phyloP scores from a whole-genome alignment of 1,140 invertebrate species.

The Heliconius melpomene region DNA sequence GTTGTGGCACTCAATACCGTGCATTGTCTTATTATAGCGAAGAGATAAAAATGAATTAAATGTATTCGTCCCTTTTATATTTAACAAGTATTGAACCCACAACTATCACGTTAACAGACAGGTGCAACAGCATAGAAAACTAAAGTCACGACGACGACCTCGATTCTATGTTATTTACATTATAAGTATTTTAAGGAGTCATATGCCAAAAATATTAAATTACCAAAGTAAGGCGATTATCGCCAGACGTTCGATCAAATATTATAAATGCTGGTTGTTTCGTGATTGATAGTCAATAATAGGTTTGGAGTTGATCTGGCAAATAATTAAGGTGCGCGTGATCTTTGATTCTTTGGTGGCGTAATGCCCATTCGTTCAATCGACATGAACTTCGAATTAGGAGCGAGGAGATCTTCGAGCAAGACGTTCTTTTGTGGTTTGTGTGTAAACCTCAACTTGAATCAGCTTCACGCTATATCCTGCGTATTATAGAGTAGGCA shows the following conservation, averaged over 20 bases:
- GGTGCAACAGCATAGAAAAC: not conserved
- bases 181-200: not conserved
- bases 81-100: too few relatives aligned
- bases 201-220: not conserved
- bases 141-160: not conserved
- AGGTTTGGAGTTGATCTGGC: conserved; percentile 36
- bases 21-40: too few relatives aligned
- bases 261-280: conserved; percentile 41
- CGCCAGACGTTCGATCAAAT: conserved; percentile 34
- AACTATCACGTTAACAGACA: not conserved
- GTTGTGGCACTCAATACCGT: too few relatives aligned
- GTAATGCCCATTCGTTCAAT: conserved; percentile 46
- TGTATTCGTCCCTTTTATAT: too few relatives aligned
- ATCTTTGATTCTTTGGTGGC: conserved; percentile 37
- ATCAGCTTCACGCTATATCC: too few relatives aligned
- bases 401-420: conserved; percentile 46
- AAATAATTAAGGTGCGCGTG: conserved; percentile 39
- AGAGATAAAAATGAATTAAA: too few relatives aligned
- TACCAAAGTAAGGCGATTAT: not conserved
- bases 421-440: conserved; percentile 39
- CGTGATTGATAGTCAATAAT: conserved; percentile 44
- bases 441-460: conserved; percentile 9
- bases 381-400: conserved; percentile 49
- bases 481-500: too few relatives aligned
- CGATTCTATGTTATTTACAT: not conserved